phyloP scores from a whole-genome alignment of 2,888 invertebrate genomes.

The Xestia sexstrigata region DNA sequence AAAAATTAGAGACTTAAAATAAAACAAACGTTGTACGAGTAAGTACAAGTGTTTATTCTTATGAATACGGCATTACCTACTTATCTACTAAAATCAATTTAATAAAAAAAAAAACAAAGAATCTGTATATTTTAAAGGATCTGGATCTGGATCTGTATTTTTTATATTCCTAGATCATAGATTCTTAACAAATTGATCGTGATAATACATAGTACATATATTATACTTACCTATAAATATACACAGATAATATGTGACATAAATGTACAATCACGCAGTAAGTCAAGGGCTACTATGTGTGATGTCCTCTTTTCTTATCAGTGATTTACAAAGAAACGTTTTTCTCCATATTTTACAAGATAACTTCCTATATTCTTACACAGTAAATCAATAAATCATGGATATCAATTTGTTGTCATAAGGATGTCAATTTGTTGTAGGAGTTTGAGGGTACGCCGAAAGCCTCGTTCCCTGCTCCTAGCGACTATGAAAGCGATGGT shows the following conservation, averaged over 20 bases:
- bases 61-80: background rate
- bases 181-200: constrained; percentile 15
- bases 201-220: background rate
- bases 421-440: constrained; percentile 69
- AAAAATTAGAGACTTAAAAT: background rate
- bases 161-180: background rate
- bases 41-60: background rate
- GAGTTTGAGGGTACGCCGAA: constrained; percentile 83
- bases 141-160: too few species aligned
- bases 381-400: constrained; percentile 26
- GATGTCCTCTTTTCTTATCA: constrained; percentile 75
- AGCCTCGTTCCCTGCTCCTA: constrained; percentile 75
- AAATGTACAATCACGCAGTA: constrained; percentile 52
- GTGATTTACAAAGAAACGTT: constrained; percentile 45
- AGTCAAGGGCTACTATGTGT: constrained; percentile 73
- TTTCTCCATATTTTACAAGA: constrained; percentile 56
- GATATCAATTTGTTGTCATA: constrained; percentile 24
- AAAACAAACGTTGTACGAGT: background rate
- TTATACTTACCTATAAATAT: background rate
- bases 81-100: background rate
- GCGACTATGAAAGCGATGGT: constrained; percentile 88
- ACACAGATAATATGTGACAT: constrained; percentile 11
- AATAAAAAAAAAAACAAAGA: background rate
- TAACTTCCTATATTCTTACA: constrained; percentile 23
- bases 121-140: background rate